phyloP scores from a whole-genome alignment of 1,140 invertebrate species.

The Spodoptera frugiperda region DNA sequence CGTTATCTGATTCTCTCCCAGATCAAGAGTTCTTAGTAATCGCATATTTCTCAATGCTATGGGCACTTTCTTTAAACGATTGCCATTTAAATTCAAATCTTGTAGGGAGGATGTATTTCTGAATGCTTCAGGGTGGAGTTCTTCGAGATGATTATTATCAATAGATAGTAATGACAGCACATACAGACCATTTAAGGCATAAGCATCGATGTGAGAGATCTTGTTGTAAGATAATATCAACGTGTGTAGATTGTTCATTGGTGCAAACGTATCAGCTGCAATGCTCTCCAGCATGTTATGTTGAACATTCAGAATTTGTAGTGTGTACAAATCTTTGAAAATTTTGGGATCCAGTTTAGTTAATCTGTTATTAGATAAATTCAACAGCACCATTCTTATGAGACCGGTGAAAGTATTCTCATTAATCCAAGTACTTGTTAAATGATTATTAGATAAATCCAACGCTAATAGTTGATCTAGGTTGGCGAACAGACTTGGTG shows the following conservation, averaged over 20 bases:
- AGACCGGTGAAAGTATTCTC: constrained; percentile 94
- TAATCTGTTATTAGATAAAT: constrained; percentile 94
- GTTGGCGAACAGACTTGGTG: constrained; percentile 93
- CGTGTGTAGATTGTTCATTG: constrained; percentile 94
- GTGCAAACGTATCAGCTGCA: constrained; percentile 92
- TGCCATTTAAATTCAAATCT: constrained; percentile 95
- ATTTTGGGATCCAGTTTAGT: constrained; percentile 92
- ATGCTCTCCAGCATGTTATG: constrained; percentile 93
- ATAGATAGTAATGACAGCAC: constrained; percentile 92
- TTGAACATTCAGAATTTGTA: constrained; percentile 93
- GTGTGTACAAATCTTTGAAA: constrained; percentile 92
- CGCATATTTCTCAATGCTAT: constrained; percentile 90
- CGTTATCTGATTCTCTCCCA: constrained; percentile 93
- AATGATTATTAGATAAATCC: constrained; percentile 94
- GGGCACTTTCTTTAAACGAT: constrained; percentile 93
- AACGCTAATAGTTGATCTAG: constrained; percentile 94
- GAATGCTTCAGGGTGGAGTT: constrained; percentile 93
- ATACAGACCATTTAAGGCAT: constrained; percentile 92
- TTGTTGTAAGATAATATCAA: constrained; percentile 93
- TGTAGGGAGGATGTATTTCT: constrained; percentile 93
- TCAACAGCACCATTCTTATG: constrained; percentile 94
- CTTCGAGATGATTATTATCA: constrained; percentile 92
- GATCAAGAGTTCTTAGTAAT: constrained; percentile 92
- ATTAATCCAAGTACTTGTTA: constrained; percentile 94
- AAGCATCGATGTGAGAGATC: constrained; percentile 91